Conservation (phyloP, 37 sponge, comb jelly and placozoan species). For the Ephydatia muelleri region DNA sequence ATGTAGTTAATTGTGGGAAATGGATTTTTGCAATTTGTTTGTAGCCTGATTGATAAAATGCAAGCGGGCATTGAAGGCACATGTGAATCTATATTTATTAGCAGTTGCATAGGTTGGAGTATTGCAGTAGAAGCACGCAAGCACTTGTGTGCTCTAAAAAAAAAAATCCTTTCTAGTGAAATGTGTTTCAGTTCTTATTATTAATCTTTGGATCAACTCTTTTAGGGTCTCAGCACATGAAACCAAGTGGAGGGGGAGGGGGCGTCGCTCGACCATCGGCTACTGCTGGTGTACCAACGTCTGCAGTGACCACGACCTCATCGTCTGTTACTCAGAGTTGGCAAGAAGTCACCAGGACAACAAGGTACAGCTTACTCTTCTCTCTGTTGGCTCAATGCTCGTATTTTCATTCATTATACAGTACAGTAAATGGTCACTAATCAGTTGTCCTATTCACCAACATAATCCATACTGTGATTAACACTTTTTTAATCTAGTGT, state of each 20-base stretch:
- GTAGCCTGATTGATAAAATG: no score
- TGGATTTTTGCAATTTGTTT: no score
- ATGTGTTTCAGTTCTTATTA: neutral
- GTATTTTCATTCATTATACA: no score
- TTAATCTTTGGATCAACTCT: neutral
- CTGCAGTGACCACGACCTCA: constrained; percentile 11
- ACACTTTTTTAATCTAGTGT: no score
- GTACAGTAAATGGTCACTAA: no score
- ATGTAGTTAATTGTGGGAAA: no score
- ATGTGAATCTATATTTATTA: neutral
- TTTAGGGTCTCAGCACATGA: constrained; percentile 1
- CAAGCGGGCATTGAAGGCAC: neutral
- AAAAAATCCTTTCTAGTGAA: neutral
- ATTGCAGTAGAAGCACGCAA: constrained; percentile 7
- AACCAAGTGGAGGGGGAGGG: no score
- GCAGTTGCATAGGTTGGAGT: neutral
- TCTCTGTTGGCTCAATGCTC: no score
- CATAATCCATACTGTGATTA: no score
- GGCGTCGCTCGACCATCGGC: neutral
- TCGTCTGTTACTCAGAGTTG: constrained; percentile 30
- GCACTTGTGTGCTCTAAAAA: neutral
- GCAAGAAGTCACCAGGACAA: constrained; percentile 70
- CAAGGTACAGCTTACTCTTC: constrained; percentile 40
- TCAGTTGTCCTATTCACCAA: no score
- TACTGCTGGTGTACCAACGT: constrained; percentile 24